Evolutionary conservation across 2,797 vertebrate genomes (phyloP), one percentile per base, ranked within the genome.

Genomic region (Gastrophryne carolinensis): DNA sequence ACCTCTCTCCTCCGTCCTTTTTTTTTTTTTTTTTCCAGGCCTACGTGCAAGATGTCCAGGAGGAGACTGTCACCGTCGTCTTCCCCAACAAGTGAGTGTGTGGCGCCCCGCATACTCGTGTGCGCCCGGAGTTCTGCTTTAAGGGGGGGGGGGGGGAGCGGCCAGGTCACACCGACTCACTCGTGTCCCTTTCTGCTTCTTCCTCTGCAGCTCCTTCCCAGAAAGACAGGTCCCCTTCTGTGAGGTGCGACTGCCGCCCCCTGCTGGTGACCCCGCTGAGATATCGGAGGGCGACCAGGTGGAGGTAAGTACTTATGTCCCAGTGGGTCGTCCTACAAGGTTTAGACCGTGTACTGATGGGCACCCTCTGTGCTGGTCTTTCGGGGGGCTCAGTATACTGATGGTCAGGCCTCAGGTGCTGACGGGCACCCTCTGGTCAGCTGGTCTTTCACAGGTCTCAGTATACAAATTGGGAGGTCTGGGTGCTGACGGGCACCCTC

Each of bases 21-120:
- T 3, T n/a, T 17, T 2, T 26, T 21, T 17, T 12, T 50, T 32
- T 71, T 75, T 79, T 60, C 15, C 81, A 96, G 95, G 95, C 93
- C 72, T 95, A 91, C 85, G 93, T 97, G 84, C 96, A 96, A 85
- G 95, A 97, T 88, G 93, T 97, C 68, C 95, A 96, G 3, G 95
- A 96, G 86, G 95, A 96, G 84, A 95, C 95, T 0, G 92, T 97
- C 84, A 95, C 94, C 70, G 95, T 97, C 81, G 91, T 93, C 79
- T 97, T 97, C 85, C 95, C 96, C 89, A 97, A 97, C 92, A 97
- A 97, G 95, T 97, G 92, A 93, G 95, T 79, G 12, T 3, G 11
- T 72, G 3, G 12, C 32, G 11, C 17, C 30, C 21, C 21, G 10
- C 21, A 0, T 19, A 12, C 9, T 2, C 39, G 2, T 17, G 5